Evolutionary conservation across 1,140 invertebrate species (phyloP), one percentile per base, ranked within the genome.

Genomic region (silkworm (Bombyx mori)): DNA sequence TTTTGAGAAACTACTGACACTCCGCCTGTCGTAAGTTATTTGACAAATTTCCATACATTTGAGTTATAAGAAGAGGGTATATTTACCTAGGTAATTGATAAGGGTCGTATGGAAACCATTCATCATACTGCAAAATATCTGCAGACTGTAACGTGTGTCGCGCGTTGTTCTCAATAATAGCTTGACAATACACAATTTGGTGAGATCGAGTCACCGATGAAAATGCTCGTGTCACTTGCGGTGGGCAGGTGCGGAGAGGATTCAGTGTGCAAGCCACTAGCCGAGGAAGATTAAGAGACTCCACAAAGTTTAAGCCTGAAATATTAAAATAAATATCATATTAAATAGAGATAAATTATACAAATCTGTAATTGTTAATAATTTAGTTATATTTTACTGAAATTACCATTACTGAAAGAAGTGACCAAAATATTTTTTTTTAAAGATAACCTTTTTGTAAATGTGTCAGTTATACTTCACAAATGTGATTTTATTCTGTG

Each of bases 141-240:
- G 58, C 62, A 0, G 60, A 22, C 42, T 78, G 79, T 8, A 96
- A 73, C 35, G 90, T 90, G 12, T 89, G 91, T 46, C 95, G 88
- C 3, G 91, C 88, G 86, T 98, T 98, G 61, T 93, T 91, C 71
- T 98, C 95, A 45, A 98, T 94, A 50, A 98, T 90, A 1, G 96
- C 91, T 79, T 97, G 94, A 85, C 97, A 98, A 85, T 98, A 98
- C 5, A 94, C 96, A 50, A 98, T 88, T 77, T 98, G 97, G 80
- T 97, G 94, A n/a, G 91, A 92, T 66, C 94, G 90, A 1, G 95
- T 93, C 6, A 97, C 90, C 0, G 92, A 92, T 2, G 96, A 94
- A 88, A 99, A 99, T 26, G 94, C 93, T 66, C 93, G 92, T 0
- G 94, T 92, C 22, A 98, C 91, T 12, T 92, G 89, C 0, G 92